A percentile compares a stretch with the other conserved stretches of the same genome.
Conservation (phyloP, 1,140 invertebrate genomes). For the Neodiprion pinetum region DNA sequence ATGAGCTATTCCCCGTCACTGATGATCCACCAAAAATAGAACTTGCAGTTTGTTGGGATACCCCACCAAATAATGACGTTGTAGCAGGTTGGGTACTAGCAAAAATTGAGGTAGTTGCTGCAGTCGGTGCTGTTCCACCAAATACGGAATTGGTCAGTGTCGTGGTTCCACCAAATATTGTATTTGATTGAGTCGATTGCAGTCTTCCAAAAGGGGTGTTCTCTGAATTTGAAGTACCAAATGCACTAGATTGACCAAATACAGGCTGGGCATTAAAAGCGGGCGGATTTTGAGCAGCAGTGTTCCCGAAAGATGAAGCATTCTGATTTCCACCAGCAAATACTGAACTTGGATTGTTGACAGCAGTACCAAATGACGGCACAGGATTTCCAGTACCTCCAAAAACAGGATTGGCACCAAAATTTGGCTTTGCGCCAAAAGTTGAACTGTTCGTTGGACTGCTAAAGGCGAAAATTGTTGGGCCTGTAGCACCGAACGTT, state of each 20-base stretch:
- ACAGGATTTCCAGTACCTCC: slow-evolving; percentile 26
- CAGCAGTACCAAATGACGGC: slow-evolving; percentile 29
- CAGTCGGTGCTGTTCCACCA: slow-evolving; percentile 11
- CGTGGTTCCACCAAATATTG: slow-evolving; percentile 28
- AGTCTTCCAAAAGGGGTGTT: slow-evolving; percentile 43
- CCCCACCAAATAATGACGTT: slow-evolving; percentile 35
- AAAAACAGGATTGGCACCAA: slow-evolving; percentile 38
- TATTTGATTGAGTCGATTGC: slow-evolving; percentile 28
- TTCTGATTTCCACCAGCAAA: slow-evolving; percentile 23
- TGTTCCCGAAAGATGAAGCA: slow-evolving; percentile 40
- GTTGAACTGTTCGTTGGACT: slow-evolving; percentile 31
- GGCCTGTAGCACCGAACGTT: slow-evolving; percentile 20
- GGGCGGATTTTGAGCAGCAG: not conserved
- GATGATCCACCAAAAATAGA: slow-evolving; percentile 33
- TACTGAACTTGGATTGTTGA: slow-evolving; percentile 28
- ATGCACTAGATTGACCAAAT: slow-evolving; percentile 43
- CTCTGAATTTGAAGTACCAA: slow-evolving; percentile 30
- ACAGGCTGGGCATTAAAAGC: slow-evolving; percentile 29
- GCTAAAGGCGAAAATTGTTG: slow-evolving; percentile 40
- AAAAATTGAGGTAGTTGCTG: slow-evolving; percentile 23
- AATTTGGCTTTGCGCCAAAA: slow-evolving; percentile 44
- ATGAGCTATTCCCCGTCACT: slow-evolving; percentile 21
- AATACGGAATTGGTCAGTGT: slow-evolving; percentile 12
- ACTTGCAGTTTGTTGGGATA: slow-evolving; percentile 30
- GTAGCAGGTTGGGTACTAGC: slow-evolving; percentile 25